Conservation (phyloP, 2,888 invertebrate species). For the Drymonia ruficornis region DNA sequence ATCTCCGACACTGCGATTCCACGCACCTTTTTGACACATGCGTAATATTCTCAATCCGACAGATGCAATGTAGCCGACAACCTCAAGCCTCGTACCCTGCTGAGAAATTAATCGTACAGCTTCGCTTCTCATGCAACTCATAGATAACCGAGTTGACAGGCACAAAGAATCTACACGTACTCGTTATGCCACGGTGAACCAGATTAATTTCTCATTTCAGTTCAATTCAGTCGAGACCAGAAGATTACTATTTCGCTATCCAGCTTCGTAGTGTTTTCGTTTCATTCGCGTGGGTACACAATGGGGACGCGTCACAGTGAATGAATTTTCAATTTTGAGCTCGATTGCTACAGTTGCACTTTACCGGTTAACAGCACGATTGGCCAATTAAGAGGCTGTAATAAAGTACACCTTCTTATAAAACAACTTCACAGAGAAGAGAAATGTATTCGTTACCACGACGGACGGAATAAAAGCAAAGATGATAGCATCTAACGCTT, state of each 20-base stretch:
- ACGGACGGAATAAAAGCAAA: slow-evolving; percentile 45
- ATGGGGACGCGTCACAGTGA: slow-evolving; percentile 39
- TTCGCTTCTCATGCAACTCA: slow-evolving; percentile 39
- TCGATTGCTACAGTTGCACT: slow-evolving; percentile 27
- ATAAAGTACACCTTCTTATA: slow-evolving; percentile 12
- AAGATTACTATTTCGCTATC: slow-evolving; percentile 52
- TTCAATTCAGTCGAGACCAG: slow-evolving; percentile 42
- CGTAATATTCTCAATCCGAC: slow-evolving; percentile 58
- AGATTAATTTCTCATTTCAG: slow-evolving; percentile 51
- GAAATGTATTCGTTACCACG: slow-evolving; percentile 41
- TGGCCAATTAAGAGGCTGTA: slow-evolving; percentile 23
- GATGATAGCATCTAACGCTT: slow-evolving; percentile 60
- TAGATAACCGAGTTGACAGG: slow-evolving; percentile 44
- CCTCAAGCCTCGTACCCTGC: slow-evolving; percentile 57
- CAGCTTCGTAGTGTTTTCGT: slow-evolving; percentile 50
- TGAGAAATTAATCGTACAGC: slow-evolving; percentile 59
- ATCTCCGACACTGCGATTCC: slow-evolving; percentile 18
- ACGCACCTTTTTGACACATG: slow-evolving; percentile 47
- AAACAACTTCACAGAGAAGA: slow-evolving; percentile 17
- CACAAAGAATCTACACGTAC: slow-evolving; percentile 40
- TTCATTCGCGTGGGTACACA: slow-evolving; percentile 47
- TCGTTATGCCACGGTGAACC: slow-evolving; percentile 44
- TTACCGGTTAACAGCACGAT: slow-evolving; percentile 30
- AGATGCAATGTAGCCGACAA: slow-evolving; percentile 57
- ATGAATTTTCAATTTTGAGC: slow-evolving; percentile 44